Evolutionary conservation across 2,797 vertebrate species (phyloP).

Genomic region (Astyanax mexicanus): DNA sequence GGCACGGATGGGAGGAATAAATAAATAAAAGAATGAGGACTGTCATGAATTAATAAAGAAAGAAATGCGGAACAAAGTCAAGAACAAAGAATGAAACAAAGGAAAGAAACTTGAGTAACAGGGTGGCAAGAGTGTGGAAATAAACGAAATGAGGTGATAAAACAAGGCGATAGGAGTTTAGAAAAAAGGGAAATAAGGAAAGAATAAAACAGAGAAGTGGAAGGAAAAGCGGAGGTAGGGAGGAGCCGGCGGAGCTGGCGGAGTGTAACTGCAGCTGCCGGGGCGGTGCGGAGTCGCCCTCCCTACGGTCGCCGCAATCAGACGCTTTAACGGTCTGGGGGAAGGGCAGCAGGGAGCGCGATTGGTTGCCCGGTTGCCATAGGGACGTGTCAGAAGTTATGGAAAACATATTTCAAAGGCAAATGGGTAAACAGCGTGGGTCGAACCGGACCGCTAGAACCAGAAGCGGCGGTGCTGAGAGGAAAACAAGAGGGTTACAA

Average conservation of each 20-base stretch:
- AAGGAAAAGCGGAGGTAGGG: conserved; percentile 26
- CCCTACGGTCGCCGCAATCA: conserved; percentile 57
- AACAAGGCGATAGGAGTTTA: conserved; percentile 6
- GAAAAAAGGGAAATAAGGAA: conserved; percentile 38
- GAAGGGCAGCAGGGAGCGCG: conserved; percentile 47
- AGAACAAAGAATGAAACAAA: no score
- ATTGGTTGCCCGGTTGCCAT: conserved; percentile 73
- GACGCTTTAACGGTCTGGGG: conserved; percentile 25
- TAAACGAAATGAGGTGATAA: no score
- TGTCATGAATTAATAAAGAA: no score
- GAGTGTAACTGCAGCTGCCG: neutral
- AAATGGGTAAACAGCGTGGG: conserved; percentile 1
- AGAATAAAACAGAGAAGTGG: no score
- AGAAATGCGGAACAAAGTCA: no score
- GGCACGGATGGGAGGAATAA: no score
- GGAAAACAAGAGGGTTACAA: neutral
- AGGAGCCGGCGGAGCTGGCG: neutral
- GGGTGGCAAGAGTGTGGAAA: no score
- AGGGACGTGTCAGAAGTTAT: conserved; percentile 69
- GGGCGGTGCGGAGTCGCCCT: conserved; percentile 15
- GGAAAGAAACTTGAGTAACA: no score
- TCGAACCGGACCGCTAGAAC: neutral
- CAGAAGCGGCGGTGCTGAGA: neutral
- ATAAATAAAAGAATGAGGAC: neutral
- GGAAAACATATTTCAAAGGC: conserved; percentile 55